Evolutionary conservation across 2,888 invertebrate genomes (phyloP), one percentile per base, ranked within the genome.

Genomic region (Deroplatys truncata): DNA sequence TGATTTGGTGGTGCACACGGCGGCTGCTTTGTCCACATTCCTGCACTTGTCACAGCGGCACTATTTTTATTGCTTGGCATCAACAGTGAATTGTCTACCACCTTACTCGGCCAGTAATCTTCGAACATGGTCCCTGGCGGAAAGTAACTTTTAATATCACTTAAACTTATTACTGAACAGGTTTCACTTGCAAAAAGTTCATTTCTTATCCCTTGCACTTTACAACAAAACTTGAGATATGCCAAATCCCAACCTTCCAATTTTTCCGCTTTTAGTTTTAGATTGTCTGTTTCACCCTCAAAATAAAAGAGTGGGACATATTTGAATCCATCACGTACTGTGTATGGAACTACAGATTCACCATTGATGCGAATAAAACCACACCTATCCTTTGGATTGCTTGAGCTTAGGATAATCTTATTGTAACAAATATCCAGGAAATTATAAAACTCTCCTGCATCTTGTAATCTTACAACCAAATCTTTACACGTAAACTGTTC

Each of bases 181-280:
- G 97, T 97, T 92, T 98, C 98, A 94, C 97, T 97, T 29, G 98
- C 97, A 94, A 98, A 98, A 90, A 98, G 94, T 94, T 98, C 98
- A 92, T 98, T 98, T 91, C 98, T 95, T 92, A 98, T 98, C 88
- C 98, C 98, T 94, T 98, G 98, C 91, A 98, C 98, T 94, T 98
- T 98, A 94, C 98, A 98, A 94, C 98, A 98, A 93, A 98, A 98
- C 94, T 98, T 98, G 91, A 98, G 94, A 93, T 98, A 98, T 0
- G 98, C 97, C 91, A 98, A 94, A 94, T 98, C 98, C 98, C 98
- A 98, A 90, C 98, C 98, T 92, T 97, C 97, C 82, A 98, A 94
- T 93, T 97, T 96, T 92, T 98, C 97, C 3, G 98, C 97, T 93
- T 98, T 97, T 91, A 97, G 95, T 93, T 97, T 97, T 72, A 98